These are phyloP conservation scores for Poecilia velifera DNA, from an alignment of 2,797 vertebrate species.

Conservation along the genomic window DNA sequence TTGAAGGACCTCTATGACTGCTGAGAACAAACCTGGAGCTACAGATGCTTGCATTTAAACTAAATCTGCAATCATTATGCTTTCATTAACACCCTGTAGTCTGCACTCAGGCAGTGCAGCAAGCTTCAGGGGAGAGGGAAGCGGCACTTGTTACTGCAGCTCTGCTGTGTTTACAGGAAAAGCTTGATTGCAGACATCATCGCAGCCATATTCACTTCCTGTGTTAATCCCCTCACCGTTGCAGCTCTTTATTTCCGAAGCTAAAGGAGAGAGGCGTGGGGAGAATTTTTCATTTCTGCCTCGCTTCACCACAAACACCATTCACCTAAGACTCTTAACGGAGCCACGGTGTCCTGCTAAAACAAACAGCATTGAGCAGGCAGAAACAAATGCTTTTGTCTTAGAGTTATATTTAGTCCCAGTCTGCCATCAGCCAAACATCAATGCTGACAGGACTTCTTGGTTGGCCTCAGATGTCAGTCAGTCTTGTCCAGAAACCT, in stretches of 20 bases:
- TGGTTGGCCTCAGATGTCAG: constrained; percentile 29
- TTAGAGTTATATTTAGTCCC: constrained; percentile 76
- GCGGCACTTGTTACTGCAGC: constrained; percentile 65
- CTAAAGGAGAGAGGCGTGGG: constrained; percentile 21
- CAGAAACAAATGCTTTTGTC: constrained; percentile 80
- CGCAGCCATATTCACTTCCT: constrained; percentile 71
- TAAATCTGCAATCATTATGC: constrained; percentile 38
- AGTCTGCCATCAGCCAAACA: constrained; percentile 50
- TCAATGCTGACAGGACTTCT: constrained; percentile 38
- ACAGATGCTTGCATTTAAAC: background rate
- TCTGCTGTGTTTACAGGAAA: constrained; percentile 69
- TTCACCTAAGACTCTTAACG: constrained; percentile 60
- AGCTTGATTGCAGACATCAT: constrained; percentile 72
- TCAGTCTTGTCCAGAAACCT: constrained; percentile 9
- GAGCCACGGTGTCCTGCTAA: constrained; percentile 76
- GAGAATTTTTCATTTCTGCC: constrained; percentile 59
- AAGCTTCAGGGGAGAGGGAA: constrained; percentile 36
- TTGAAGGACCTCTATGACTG: constrained; percentile 4
- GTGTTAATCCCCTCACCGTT: constrained; percentile 69
- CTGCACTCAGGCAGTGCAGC: constrained; percentile 35
- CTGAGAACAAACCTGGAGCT: constrained; percentile 8
- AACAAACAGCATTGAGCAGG: constrained; percentile 77
- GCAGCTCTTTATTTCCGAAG: constrained; percentile 56
- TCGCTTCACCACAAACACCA: constrained; percentile 68
- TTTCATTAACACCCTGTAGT: constrained; percentile 59